Percentiles rank a stretch among this genome's conserved stretches.
Evolutionary conservation across 2,113 vertebrate genomes (phyloP).

Genomic region (Acanthisitta chloris): DNA sequence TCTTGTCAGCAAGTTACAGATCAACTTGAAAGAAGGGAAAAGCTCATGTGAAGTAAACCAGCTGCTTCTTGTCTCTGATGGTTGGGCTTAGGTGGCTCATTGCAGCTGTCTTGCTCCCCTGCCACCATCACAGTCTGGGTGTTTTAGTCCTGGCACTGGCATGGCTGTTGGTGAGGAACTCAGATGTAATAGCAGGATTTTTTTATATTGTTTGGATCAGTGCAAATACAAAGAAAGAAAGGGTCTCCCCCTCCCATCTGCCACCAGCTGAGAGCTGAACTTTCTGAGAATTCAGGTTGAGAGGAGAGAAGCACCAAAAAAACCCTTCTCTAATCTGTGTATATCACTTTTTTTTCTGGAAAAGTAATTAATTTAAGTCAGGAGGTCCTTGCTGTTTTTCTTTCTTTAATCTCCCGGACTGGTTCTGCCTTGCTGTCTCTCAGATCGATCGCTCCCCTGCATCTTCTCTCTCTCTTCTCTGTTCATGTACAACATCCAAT

Average conservation of each 20-base stretch:
- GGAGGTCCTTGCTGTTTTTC: background rate
- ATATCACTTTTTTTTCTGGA: background rate
- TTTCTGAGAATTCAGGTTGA: background rate
- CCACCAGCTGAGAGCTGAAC: background rate
- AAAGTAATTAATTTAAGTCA: background rate
- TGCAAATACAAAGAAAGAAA: background rate
- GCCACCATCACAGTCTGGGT: background rate
- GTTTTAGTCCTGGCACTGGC: background rate
- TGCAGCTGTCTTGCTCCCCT: background rate
- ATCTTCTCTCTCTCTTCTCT: background rate
- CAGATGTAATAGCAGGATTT: background rate
- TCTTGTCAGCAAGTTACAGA: background rate
- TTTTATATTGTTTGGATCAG: background rate
- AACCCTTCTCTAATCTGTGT: background rate
- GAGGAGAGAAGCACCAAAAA: background rate
- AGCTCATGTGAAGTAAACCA: background rate
- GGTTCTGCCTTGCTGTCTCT: background rate
- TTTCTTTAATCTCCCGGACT: background rate
- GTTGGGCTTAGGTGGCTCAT: background rate
- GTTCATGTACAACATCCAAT: accelerated
- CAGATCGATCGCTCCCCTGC: accelerated
- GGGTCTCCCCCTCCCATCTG: background rate
- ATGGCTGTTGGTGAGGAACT: background rate
- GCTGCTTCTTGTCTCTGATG: background rate
- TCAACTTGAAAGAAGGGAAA: background rate